These are phyloP conservation scores for Dromius quadrimaculatus DNA, from an alignment of 2,888 invertebrate genomes.

Conservation along the genomic window DNA sequence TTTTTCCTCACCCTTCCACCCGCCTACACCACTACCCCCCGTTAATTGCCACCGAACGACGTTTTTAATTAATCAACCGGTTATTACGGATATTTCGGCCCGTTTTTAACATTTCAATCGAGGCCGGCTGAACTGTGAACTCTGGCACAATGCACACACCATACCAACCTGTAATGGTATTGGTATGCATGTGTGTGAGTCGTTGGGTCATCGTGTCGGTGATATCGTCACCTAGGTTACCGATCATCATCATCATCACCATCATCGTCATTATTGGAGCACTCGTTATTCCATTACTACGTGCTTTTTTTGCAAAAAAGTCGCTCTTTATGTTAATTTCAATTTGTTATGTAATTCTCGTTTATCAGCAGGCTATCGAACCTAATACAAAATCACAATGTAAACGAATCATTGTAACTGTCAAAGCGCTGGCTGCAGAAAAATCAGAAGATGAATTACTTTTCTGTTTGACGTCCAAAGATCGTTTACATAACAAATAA, in stretches of 20 bases:
- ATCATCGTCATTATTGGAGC: too few species aligned
- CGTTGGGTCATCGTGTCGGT: too few species aligned
- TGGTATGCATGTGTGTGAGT: not conserved
- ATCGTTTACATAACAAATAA: conserved; percentile 52
- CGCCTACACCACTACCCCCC: conserved; percentile 62
- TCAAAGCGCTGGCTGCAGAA: conserved; percentile 9
- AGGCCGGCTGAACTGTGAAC: conserved; percentile 8
- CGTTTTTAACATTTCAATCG: conserved; percentile 55
- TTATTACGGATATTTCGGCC: conserved; percentile 62
- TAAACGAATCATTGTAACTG: not conserved
- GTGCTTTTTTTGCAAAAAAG: too few species aligned
- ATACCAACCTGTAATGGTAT: too few species aligned
- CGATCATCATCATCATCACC: too few species aligned
- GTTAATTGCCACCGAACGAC: conserved; percentile 67
- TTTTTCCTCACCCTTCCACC: not conserved
- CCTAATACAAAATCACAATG: not conserved
- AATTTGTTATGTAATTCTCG: too few species aligned
- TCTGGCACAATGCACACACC: conserved; percentile 31
- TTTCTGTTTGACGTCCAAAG: conserved; percentile 50
- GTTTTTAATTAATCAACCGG: conserved; percentile 66
- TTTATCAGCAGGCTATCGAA: too few species aligned
- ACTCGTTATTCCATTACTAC: too few species aligned
- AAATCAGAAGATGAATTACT: conserved; percentile 52
- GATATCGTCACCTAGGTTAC: too few species aligned
- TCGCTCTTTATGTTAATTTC: too few species aligned